Conservation (phyloP, 2,888 invertebrate species). For the Synanthedon myopaeformis region DNA sequence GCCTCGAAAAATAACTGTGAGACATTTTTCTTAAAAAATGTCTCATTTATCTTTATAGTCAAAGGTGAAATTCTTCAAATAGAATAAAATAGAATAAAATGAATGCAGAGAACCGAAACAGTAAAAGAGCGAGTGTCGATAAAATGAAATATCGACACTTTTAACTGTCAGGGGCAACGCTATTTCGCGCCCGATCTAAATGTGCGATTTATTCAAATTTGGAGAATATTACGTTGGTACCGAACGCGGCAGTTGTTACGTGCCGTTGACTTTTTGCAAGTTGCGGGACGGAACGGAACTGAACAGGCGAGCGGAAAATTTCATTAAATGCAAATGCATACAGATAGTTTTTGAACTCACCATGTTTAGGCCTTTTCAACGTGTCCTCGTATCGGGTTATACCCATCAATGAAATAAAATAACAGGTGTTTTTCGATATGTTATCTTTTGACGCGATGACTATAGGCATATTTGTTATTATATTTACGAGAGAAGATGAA, state of each 20-base stretch:
- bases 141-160: neutral
- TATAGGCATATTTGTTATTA: too few species aligned
- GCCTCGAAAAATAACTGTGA: too few species aligned
- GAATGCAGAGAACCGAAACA: neutral
- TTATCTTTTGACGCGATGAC: too few species aligned
- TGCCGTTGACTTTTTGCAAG: slow-evolving; percentile 6
- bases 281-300: neutral
- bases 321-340: slow-evolving; percentile 7
- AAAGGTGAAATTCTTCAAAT: neutral
- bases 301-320: neutral
- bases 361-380: too few species aligned
- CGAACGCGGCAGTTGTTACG: slow-evolving; percentile 11
- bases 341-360: slow-evolving; percentile 3
- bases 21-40: too few species aligned
- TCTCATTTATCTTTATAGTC: too few species aligned
- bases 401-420: too few species aligned
- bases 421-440: too few species aligned
- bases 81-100: neutral
- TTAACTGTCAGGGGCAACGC: neutral
- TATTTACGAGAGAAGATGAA: too few species aligned
- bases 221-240: slow-evolving; percentile 16
- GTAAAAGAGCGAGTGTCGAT: neutral
- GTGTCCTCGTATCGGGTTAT: too few species aligned
- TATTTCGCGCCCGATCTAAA: slow-evolving; percentile 14
- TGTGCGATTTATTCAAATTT: slow-evolving; percentile 28